Conservation (phyloP, 2,113 vertebrate genomes). For the Puma concolor region DNA sequence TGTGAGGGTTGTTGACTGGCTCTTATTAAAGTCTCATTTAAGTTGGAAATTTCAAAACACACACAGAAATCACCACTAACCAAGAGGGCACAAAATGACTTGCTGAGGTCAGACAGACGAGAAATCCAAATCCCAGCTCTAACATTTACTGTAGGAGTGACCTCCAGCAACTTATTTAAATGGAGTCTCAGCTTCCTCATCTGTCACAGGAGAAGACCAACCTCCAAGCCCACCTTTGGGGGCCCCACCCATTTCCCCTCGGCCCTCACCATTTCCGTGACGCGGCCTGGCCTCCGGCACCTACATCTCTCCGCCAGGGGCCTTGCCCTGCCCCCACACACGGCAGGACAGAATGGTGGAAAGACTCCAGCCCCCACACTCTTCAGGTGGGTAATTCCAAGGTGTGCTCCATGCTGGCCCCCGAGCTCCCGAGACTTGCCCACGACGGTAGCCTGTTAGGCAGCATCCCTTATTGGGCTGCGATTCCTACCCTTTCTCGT, state of each 20-base stretch:
- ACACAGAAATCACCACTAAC: background rate
- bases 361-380: background rate
- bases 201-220: background rate
- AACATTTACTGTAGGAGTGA: background rate
- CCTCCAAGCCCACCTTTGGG: background rate
- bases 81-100: background rate
- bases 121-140: no score
- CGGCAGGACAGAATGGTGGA: background rate
- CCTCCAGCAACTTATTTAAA: background rate
- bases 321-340: background rate
- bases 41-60: background rate
- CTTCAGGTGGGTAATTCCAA: background rate
- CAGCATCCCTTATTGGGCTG: background rate
- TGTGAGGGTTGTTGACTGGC: background rate
- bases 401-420: fast-evolving
- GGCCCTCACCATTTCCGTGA: background rate
- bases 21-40: background rate
- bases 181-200: background rate
- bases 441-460: fast-evolving
- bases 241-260: fast-evolving
- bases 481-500: background rate
- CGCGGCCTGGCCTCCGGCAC: background rate
- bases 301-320: background rate
- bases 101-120: background rate
- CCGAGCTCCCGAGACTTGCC: background rate